These are phyloP conservation scores for Numida meleagris DNA, from an alignment of 2,113 vertebrate species.

Conservation along the genomic window DNA sequence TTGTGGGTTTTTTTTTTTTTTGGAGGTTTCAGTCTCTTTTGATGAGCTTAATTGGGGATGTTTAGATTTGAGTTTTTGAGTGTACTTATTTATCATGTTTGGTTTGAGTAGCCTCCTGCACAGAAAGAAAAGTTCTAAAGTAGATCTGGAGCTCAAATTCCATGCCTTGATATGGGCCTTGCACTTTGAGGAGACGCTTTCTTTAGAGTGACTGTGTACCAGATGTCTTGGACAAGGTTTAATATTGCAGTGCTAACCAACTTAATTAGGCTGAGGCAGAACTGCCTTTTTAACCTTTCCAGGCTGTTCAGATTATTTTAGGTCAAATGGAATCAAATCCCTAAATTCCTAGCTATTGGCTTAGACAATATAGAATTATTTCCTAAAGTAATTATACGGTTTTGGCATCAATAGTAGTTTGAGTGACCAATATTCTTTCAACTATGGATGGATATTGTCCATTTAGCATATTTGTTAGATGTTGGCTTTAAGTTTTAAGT, in stretches of 20 bases:
- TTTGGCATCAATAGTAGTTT: neutral
- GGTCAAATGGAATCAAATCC: neutral
- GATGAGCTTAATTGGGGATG: neutral
- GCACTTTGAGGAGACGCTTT: neutral
- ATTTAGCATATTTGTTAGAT: neutral
- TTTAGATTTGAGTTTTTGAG: neutral
- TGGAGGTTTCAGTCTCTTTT: neutral
- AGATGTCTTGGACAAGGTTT: neutral
- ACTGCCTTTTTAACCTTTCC: neutral
- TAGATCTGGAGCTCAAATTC: neutral
- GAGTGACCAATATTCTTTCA: neutral
- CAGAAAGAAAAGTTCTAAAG: neutral
- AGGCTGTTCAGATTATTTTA: neutral
- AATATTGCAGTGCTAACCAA: neutral
- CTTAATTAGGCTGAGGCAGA: neutral
- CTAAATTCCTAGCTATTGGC: neutral
- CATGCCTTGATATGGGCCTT: neutral
- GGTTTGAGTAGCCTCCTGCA: neutral
- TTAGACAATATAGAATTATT: neutral
- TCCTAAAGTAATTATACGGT: neutral
- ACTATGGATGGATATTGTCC: neutral
- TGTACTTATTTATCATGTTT: too few relatives aligned
- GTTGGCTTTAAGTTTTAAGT: neutral
- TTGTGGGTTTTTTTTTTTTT: too few relatives aligned
- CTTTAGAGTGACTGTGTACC: neutral